Percentiles rank a stretch among this genome's conserved stretches.
Conservation (phyloP, 1,140 invertebrate species). For the Amyelois transitella region DNA sequence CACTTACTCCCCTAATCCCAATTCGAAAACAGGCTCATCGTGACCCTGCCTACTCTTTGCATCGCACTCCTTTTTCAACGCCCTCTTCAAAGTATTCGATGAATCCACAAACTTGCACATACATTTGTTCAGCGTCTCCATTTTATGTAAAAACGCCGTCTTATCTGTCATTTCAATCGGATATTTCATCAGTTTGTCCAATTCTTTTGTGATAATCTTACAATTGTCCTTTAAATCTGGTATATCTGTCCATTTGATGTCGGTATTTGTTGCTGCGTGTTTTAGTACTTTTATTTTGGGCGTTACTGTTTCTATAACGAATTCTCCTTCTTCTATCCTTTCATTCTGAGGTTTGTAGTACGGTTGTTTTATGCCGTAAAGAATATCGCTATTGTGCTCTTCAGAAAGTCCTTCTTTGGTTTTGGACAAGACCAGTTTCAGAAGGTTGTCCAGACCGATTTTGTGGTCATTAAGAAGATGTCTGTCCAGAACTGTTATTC, state of each 20-base stretch:
- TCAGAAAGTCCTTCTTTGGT: conserved; percentile 48
- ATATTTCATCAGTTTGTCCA: conserved; percentile 35
- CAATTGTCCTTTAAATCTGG: conserved; percentile 35
- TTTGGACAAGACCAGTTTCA: conserved; percentile 58
- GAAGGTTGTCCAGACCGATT: conserved; percentile 51
- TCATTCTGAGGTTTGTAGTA: conserved; percentile 50
- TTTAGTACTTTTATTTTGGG: conserved; percentile 57
- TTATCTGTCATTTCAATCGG: conserved; percentile 26
- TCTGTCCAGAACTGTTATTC: conserved; percentile 57
- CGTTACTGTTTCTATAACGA: conserved; percentile 48
- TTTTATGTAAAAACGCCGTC: conserved; percentile 38
- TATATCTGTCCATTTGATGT: conserved; percentile 41
- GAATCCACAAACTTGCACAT: conserved; percentile 62
- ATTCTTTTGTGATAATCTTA: conserved; percentile 26
- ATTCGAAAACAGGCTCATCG: conserved; percentile 31
- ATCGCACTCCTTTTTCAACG: conserved; percentile 44
- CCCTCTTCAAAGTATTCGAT: conserved; percentile 51
- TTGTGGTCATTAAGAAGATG: conserved; percentile 59
- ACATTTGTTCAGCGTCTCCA: conserved; percentile 51
- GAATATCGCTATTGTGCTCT: conserved; percentile 8
- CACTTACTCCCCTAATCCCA: conserved; percentile 53
- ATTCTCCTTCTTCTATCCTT: conserved; percentile 46
- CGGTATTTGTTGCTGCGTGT: conserved; percentile 44
- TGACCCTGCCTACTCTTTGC: conserved; percentile 30
- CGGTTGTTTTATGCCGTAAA: conserved; percentile 34